Evolutionary conservation across 2,797 vertebrate species (phyloP).

Genomic region (Enteromius treurensis): DNA sequence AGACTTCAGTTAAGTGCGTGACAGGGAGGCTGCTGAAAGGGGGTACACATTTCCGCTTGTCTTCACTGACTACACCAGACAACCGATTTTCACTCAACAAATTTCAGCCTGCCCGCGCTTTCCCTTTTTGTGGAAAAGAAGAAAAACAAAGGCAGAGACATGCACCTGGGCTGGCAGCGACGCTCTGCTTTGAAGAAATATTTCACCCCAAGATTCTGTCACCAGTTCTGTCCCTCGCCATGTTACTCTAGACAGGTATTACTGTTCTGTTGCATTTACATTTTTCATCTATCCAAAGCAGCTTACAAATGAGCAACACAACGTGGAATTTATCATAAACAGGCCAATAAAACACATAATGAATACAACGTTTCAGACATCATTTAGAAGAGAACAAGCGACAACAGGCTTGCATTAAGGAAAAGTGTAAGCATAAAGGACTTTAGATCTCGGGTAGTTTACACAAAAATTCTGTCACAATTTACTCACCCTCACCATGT

Average conservation of each 20-base stretch:
- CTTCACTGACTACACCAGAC: slow-evolving; percentile 58
- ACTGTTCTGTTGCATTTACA: neutral
- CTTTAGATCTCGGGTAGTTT: neutral
- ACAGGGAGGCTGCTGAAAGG: slow-evolving; percentile 44
- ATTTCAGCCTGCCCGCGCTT: slow-evolving; percentile 49
- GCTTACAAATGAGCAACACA: neutral
- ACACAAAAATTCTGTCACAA: neutral
- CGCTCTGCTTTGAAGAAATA: slow-evolving; percentile 21
- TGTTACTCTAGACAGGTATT: neutral
- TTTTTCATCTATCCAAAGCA: neutral
- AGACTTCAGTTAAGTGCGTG: slow-evolving; percentile 43
- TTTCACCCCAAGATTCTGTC: neutral
- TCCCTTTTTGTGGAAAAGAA: slow-evolving; percentile 28
- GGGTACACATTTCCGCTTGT: slow-evolving; percentile 58
- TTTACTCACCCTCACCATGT: neutral
- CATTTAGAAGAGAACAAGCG: neutral
- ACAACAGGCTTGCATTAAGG: neutral
- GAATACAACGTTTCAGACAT: neutral
- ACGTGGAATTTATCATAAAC: neutral
- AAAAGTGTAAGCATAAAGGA: neutral
- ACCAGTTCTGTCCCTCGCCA: neutral
- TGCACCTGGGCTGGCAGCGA: slow-evolving; percentile 36
- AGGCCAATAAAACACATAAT: neutral
- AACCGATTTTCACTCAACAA: slow-evolving; percentile 49
- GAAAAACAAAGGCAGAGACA: slow-evolving; percentile 36